A percentile compares a stretch with the other conserved stretches of the same genome.
Evolutionary conservation across 2,113 vertebrate genomes (phyloP).

Genomic region (Myotis davidii): DNA sequence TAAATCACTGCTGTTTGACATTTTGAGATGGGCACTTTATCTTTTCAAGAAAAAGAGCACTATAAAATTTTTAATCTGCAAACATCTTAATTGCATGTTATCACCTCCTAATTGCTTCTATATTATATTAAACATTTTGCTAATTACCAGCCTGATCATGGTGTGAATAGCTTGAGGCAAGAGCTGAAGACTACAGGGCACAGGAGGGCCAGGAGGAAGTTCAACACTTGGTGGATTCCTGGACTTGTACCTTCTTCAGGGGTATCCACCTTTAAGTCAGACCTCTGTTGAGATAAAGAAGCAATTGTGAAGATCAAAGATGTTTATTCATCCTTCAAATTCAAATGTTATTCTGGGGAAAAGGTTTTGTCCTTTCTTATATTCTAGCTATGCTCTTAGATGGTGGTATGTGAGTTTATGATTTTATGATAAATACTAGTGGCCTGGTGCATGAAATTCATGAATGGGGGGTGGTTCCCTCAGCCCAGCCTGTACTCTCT

Average conservation of each 20-base stretch:
- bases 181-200: conserved; percentile 86
- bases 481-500: too few relatives aligned
- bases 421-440: conserved; percentile 73
- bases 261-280: conserved; percentile 74
- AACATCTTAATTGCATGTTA: conserved; percentile 99
- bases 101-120: conserved; percentile 99
- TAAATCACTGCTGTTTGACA: conserved; percentile 97
- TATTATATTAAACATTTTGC: conserved; percentile 99
- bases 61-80: conserved; percentile 94
- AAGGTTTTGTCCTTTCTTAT: conserved; percentile 74
- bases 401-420: conserved; percentile 74
- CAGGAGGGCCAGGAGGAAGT: conserved; percentile 84
- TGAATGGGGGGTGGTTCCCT: too few relatives aligned
- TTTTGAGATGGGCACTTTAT: conserved; percentile 98
- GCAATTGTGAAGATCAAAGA: conserved; percentile 76
- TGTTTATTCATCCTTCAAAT: conserved; percentile 38
- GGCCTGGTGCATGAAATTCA: too few relatives aligned
- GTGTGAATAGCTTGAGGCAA: conserved; percentile 97
- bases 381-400: conserved; percentile 73
- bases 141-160: conserved; percentile 98
- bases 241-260: conserved; percentile 79
- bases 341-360: conserved; percentile 73
- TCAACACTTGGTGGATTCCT: conserved; percentile 75
- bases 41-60: conserved; percentile 94
- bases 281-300: conserved; percentile 77